Percentiles rank a stretch among this genome's conserved stretches.
These are phyloP conservation scores for Lepilemur septentrionalis DNA, from an alignment of 2,797 vertebrate species.

Conservation along the genomic window DNA sequence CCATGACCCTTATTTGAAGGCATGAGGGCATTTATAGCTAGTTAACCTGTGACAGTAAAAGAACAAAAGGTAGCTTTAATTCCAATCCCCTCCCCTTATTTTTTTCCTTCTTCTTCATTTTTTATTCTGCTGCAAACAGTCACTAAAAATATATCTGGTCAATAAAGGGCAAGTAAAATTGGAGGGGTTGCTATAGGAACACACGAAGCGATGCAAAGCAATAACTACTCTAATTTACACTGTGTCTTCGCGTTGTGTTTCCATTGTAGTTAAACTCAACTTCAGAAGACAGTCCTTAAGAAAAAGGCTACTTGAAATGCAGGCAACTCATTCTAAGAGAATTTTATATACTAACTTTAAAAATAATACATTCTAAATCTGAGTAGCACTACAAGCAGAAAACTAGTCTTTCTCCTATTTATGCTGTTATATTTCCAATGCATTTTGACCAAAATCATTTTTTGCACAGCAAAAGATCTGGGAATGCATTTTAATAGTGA, in stretches of 20 bases:
- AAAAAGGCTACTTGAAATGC: conserved; percentile 2
- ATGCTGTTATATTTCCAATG: conserved; percentile 44
- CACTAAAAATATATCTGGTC: conserved; percentile 65
- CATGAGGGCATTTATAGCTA: not conserved
- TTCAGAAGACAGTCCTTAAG: conserved; percentile 52
- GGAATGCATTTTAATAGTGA: not conserved
- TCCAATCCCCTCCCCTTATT: not conserved
- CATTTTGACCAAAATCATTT: not conserved
- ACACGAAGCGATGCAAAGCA: not conserved
- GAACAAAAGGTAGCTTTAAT: not conserved
- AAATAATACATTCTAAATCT: conserved; percentile 52
- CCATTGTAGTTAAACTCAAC: conserved; percentile 9
- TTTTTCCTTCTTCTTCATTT: not conserved
- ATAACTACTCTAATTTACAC: conserved; percentile 45
- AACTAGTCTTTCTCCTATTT: conserved; percentile 9
- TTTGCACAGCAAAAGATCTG: not conserved
- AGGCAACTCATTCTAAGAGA: not conserved
- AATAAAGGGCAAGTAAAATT: conserved; percentile 67
- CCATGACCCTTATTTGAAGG: not conserved
- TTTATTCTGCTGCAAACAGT: conserved; percentile 27
- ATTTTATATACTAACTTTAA: conserved; percentile 46
- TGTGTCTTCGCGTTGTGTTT: not conserved
- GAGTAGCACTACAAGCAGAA: not conserved
- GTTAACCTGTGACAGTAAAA: not conserved
- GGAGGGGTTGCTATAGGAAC: conserved; percentile 61